Evolutionary conservation across 2,797 vertebrate genomes (phyloP).

Genomic region (Australoheros facetus): DNA sequence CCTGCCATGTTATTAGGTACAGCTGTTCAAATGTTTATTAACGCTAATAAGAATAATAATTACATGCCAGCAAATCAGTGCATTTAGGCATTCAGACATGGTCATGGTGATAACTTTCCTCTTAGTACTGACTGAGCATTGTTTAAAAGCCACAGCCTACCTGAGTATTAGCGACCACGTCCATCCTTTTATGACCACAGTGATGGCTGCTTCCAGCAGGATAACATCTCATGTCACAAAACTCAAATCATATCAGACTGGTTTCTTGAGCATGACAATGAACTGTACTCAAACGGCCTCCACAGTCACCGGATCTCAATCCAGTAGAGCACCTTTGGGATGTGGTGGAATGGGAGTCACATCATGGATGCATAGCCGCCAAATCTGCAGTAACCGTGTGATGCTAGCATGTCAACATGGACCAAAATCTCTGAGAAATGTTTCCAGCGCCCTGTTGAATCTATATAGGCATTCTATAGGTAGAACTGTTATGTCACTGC

Average conservation of each 20-base stretch:
- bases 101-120: neutral
- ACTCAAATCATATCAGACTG: neutral
- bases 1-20: neutral
- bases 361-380: neutral
- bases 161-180: neutral
- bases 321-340: neutral
- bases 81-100: neutral
- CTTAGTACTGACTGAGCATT: neutral
- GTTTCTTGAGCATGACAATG: neutral
- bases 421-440: neutral
- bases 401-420: neutral
- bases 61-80: neutral
- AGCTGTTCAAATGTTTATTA: neutral
- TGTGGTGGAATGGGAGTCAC: neutral
- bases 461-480: too few relatives aligned
- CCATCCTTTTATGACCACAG: neutral
- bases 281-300: neutral
- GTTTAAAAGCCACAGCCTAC: neutral
- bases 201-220: neutral
- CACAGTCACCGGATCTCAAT: neutral
- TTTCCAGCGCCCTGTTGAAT: too few relatives aligned
- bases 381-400: neutral
- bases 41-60: neutral
- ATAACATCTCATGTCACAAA: neutral
- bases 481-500: too few relatives aligned